phyloP scores from a whole-genome alignment of 2,797 vertebrate genomes.

The Pipistrellus nathusii region DNA sequence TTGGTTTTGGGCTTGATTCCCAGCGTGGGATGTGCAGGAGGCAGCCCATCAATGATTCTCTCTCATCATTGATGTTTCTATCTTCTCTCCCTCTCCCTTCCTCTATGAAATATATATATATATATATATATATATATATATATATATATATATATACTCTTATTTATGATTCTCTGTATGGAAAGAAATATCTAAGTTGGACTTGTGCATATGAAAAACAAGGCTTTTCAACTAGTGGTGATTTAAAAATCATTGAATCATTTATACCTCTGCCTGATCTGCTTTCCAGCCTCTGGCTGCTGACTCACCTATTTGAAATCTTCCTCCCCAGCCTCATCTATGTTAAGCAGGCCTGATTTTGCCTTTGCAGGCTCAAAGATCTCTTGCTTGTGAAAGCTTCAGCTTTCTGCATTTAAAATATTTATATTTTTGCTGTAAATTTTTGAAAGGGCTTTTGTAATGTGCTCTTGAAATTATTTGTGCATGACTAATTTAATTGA shows the following conservation, averaged over 20 bases:
- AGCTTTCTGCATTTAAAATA: slow-evolving; percentile 66
- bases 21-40: no score
- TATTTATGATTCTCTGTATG: slow-evolving; percentile 23
- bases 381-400: slow-evolving; percentile 52
- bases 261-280: slow-evolving; percentile 67
- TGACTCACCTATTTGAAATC: slow-evolving; percentile 66
- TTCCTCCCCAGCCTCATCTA: slow-evolving; percentile 34
- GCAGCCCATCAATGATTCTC: no score
- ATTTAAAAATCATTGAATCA: slow-evolving; percentile 80
- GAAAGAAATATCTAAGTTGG: slow-evolving; percentile 40
- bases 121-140: no score
- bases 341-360: slow-evolving; percentile 65
- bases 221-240: slow-evolving; percentile 66
- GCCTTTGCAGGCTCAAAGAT: slow-evolving; percentile 55
- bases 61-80: no score
- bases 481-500: slow-evolving; percentile 65
- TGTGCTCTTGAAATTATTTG: slow-evolving; percentile 72
- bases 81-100: no score
- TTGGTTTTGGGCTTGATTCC: no score
- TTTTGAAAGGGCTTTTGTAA: slow-evolving; percentile 74
- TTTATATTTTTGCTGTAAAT: slow-evolving; percentile 73
- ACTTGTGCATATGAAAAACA: slow-evolving; percentile 59
- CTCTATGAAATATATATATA: no score
- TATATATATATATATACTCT: slow-evolving; percentile 25
- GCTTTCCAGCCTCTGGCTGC: slow-evolving; percentile 69